Evolutionary conservation across 2,797 vertebrate species (phyloP).

Genomic region (Onychomys torridus): DNA sequence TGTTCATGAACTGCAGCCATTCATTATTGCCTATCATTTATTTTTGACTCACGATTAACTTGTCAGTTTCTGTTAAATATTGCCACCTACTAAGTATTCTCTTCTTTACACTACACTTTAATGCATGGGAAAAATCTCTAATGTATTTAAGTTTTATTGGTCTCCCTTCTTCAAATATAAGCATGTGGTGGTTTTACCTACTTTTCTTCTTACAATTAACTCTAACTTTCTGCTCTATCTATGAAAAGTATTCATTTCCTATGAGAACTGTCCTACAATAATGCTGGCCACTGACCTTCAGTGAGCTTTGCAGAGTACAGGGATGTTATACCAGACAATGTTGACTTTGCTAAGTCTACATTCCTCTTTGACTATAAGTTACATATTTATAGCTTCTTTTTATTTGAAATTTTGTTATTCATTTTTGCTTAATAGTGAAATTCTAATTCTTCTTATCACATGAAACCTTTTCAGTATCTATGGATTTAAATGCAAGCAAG

Average conservation of each 20-base stretch:
- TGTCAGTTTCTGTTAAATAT: slow-evolving; percentile 19
- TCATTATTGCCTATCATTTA: not conserved
- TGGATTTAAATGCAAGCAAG: not conserved
- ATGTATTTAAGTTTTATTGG: not conserved
- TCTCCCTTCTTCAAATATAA: not conserved
- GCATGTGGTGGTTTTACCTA: not conserved
- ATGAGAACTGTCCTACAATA: not conserved
- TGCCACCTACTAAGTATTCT: not conserved
- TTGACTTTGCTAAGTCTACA: not conserved
- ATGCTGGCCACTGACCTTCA: not conserved
- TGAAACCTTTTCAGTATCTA: slow-evolving; percentile 6
- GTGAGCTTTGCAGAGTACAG: not conserved
- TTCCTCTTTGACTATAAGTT: not conserved
- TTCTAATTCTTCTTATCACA: not conserved
- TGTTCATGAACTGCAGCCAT: not conserved
- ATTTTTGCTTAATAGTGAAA: slow-evolving; percentile 11
- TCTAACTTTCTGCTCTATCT: not conserved
- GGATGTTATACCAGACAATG: not conserved
- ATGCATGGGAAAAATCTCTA: not conserved
- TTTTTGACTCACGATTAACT: slow-evolving; percentile 25
- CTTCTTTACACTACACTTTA: not conserved
- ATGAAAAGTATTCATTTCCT: not conserved
- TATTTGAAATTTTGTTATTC: slow-evolving; percentile 37
- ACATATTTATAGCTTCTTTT: slow-evolving; percentile 22
- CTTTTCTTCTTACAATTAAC: not conserved